phyloP scores from a whole-genome alignment of 2,113 vertebrate genomes.

The Anoplopoma fimbria region DNA sequence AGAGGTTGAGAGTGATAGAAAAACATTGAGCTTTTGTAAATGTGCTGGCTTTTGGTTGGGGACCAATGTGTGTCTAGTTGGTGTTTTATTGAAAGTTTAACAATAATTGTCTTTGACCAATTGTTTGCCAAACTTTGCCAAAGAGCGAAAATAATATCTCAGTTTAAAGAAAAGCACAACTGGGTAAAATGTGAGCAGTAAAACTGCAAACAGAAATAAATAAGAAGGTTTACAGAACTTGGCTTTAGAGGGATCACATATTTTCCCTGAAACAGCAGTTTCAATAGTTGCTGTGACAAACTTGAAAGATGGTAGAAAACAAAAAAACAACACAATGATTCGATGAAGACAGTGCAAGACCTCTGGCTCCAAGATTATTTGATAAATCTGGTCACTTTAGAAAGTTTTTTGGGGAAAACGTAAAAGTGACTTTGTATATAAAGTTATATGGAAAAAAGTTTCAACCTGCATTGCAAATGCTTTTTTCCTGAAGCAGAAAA shows the following conservation, averaged over 20 bases:
- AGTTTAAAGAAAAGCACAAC: neutral
- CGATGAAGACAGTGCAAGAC: constrained; percentile 6
- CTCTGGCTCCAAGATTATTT: neutral
- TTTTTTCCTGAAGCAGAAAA: neutral
- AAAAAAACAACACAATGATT: neutral
- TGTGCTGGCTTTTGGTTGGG: neutral
- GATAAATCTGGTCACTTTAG: neutral
- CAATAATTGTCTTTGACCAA: neutral
- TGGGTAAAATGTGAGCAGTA: neutral
- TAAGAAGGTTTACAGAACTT: neutral
- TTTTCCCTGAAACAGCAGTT: neutral
- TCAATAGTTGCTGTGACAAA: constrained; percentile 10
- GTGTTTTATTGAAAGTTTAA: neutral
- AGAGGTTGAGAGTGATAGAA: constrained; percentile 15
- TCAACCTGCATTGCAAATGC: neutral
- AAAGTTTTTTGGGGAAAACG: neutral
- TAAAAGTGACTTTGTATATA: neutral
- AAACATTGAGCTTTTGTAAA: neutral
- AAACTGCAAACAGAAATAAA: neutral
- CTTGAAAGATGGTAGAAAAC: neutral
- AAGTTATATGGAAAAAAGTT: neutral
- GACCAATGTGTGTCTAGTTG: too few species aligned
- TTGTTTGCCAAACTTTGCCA: neutral
- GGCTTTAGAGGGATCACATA: neutral
- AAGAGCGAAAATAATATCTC: neutral